Conservation (phyloP, 2,797 vertebrate genomes). For the Sandelia bainsii region DNA sequence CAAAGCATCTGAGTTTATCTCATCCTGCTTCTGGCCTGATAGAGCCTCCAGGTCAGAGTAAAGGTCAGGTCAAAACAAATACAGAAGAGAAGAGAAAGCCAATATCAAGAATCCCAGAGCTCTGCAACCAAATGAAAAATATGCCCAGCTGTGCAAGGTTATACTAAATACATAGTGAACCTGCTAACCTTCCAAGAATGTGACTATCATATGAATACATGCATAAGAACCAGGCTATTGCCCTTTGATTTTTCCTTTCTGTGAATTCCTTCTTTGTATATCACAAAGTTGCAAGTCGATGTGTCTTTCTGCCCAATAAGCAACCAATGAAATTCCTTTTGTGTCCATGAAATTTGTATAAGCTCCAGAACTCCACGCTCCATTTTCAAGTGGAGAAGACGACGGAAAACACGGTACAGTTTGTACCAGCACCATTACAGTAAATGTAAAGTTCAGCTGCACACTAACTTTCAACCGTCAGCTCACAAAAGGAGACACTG, state of each 20-base stretch:
- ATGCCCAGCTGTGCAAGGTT: no score
- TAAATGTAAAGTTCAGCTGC: conserved; percentile 12
- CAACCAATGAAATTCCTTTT: neutral
- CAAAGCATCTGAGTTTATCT: neutral
- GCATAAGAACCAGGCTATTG: neutral
- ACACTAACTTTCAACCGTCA: neutral
- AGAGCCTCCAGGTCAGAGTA: neutral
- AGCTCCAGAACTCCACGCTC: neutral
- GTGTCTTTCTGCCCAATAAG: neutral
- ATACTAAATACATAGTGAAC: neutral
- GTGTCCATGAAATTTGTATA: neutral
- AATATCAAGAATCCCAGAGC: neutral
- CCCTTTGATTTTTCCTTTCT: neutral
- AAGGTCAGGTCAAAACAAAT: conserved; percentile 21
- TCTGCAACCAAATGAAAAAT: neutral
- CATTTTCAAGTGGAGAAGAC: conserved; percentile 13
- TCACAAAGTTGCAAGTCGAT: neutral
- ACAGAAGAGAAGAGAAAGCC: neutral
- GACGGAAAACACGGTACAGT: conserved; percentile 12
- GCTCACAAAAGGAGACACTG: conserved; percentile 7
- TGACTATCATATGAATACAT: neutral
- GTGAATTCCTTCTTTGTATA: neutral
- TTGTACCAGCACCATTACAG: neutral
- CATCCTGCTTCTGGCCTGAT: neutral
- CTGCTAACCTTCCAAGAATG: neutral